Evolutionary conservation across 2,888 invertebrate genomes (phyloP).

Genomic region (Dioctria rufipes): DNA sequence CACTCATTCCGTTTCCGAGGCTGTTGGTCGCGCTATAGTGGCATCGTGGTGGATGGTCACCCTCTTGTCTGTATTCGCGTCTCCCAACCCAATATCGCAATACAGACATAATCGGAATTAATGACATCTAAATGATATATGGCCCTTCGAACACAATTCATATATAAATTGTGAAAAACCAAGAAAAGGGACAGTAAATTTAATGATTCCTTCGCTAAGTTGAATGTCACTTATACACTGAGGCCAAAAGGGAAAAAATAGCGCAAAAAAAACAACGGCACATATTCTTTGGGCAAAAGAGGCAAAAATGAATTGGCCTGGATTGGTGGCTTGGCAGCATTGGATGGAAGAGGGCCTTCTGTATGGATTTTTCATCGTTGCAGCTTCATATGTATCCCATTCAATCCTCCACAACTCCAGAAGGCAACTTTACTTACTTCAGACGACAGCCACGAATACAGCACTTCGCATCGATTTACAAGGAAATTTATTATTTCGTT

Average conservation of each 20-base stretch:
- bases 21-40: no score
- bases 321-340: neutral
- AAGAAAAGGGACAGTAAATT: constrained; percentile 52
- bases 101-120: constrained; percentile 53
- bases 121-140: constrained; percentile 53
- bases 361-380: constrained; percentile 7
- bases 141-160: constrained; percentile 52
- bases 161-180: constrained; percentile 54
- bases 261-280: neutral
- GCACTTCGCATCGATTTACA: constrained; percentile 33
- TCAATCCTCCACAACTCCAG: neutral
- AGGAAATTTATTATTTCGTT: constrained; percentile 31
- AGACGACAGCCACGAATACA: constrained; percentile 12
- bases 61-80: neutral
- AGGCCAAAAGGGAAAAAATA: neutral
- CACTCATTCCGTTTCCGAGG: no score
- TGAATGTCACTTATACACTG: constrained; percentile 48
- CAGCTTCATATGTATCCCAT: neutral
- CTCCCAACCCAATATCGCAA: constrained; percentile 4
- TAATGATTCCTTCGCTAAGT: constrained; percentile 45
- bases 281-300: constrained; percentile 4
- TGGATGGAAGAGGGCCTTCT: constrained; percentile 12
- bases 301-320: constrained; percentile 20
- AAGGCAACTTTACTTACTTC: constrained; percentile 6
- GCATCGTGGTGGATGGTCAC: neutral